These are phyloP conservation scores for Pipistrellus pipistrellus DNA, from an alignment of 2,797 vertebrate genomes.

Conservation along the genomic window DNA sequence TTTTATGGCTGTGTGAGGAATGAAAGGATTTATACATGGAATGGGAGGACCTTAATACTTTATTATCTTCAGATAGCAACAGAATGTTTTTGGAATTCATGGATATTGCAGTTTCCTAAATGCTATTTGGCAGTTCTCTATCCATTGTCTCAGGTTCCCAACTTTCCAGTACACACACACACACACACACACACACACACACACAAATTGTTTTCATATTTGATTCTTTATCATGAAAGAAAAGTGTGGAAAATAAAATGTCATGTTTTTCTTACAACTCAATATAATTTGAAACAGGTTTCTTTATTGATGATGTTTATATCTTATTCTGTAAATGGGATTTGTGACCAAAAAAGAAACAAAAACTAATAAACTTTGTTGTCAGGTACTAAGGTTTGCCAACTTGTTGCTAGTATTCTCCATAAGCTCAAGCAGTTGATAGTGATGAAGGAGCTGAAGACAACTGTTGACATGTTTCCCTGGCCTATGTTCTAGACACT, in stretches of 20 bases:
- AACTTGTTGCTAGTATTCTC: background rate
- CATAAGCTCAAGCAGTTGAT: background rate
- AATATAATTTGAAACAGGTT: background rate
- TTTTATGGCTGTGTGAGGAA: background rate
- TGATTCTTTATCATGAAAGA: conserved; percentile 41
- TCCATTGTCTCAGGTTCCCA: background rate
- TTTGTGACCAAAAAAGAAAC: background rate
- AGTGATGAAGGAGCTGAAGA: background rate
- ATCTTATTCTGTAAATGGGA: conserved; percentile 18
- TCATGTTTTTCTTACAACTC: background rate
- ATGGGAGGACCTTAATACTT: background rate
- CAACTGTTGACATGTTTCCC: background rate
- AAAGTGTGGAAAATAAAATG: conserved; percentile 14
- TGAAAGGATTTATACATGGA: conserved; percentile 6
- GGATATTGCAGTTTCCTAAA: background rate
- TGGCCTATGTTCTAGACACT: background rate
- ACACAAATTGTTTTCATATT: background rate
- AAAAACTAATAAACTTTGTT: background rate
- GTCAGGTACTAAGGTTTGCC: background rate
- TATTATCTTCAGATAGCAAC: background rate
- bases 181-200: background rate
- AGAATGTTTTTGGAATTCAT: background rate
- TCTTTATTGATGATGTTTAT: conserved; percentile 6
- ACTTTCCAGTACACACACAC: background rate
- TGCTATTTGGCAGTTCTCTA: background rate